phyloP scores from a whole-genome alignment of 2,797 vertebrate species.

The Enteromius treurensis region DNA sequence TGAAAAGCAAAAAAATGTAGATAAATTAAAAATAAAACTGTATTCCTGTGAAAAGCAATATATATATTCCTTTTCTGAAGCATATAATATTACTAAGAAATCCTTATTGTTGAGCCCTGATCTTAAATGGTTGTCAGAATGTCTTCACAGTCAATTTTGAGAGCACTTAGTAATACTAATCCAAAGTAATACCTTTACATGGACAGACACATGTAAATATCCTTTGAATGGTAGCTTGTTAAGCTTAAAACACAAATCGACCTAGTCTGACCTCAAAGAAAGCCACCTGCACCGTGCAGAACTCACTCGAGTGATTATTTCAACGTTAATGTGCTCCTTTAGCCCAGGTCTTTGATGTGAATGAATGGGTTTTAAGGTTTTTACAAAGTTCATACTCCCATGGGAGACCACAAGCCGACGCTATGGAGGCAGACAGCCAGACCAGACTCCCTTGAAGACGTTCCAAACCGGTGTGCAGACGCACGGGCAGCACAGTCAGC shows the following conservation, averaged over 20 bases:
- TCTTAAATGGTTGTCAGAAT: conserved; percentile 25
- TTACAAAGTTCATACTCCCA: conserved; percentile 41
- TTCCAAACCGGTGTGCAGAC: conserved; percentile 55
- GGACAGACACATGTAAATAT: conserved; percentile 26
- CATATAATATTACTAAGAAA: not conserved
- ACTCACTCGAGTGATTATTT: conserved; percentile 31
- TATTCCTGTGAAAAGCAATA: not conserved
- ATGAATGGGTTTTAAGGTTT: conserved; percentile 49
- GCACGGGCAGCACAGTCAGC: conserved; percentile 37
- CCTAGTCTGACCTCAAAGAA: conserved; percentile 32
- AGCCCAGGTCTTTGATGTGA: conserved; percentile 15
- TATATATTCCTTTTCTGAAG: not conserved
- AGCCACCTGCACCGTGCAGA: conserved; percentile 39
- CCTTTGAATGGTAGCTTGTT: conserved; percentile 29
- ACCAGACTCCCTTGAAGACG: conserved; percentile 51
- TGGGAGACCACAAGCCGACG: conserved; percentile 46
- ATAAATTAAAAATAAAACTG: not conserved
- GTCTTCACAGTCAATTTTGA: conserved; percentile 26
- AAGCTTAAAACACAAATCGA: conserved; percentile 27
- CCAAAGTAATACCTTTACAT: conserved; percentile 25
- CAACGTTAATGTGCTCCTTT: conserved; percentile 24
- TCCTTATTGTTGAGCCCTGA: conserved; percentile 34
- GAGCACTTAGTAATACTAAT: conserved; percentile 17
- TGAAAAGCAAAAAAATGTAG: not conserved
- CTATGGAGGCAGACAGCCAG: conserved; percentile 57